Conservation (phyloP, 2,113 vertebrate genomes). For the Pyrgilauda ruficollis region DNA sequence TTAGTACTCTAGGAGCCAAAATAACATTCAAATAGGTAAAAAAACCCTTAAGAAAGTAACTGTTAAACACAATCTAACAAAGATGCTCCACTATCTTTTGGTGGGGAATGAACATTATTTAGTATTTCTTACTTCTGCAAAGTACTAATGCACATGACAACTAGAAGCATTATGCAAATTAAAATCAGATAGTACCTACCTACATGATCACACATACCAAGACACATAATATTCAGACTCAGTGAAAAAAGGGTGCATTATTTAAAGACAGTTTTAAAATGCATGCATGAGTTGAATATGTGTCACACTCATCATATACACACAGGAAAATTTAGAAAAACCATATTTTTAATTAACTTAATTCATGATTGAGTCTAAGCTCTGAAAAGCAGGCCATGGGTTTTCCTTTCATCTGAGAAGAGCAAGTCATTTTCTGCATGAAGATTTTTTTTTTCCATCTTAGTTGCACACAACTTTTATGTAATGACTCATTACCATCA, state of each 20-base stretch:
- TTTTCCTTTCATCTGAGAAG: neutral
- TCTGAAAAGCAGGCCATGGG: neutral
- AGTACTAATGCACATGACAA: neutral
- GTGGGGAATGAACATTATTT: neutral
- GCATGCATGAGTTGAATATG: neutral
- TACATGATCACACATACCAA: neutral
- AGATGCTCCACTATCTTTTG: neutral
- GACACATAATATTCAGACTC: neutral
- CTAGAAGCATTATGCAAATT: neutral
- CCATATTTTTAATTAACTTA: neutral
- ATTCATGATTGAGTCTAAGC: neutral
- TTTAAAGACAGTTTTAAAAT: neutral
- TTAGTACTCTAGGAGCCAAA: neutral
- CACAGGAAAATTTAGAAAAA: neutral
- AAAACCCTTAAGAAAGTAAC: neutral
- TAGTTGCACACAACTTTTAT: neutral
- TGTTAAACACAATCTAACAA: neutral
- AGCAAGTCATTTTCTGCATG: neutral
- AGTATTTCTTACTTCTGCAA: neutral
- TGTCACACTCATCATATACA: accelerated
- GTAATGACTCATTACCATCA: neutral
- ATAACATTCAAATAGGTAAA: neutral
- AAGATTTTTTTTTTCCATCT: neutral
- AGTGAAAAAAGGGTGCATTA: neutral
- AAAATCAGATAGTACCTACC: neutral